These are phyloP conservation scores for Pollenia amentaria DNA, from an alignment of 2,888 invertebrate genomes.

Conservation along the genomic window DNA sequence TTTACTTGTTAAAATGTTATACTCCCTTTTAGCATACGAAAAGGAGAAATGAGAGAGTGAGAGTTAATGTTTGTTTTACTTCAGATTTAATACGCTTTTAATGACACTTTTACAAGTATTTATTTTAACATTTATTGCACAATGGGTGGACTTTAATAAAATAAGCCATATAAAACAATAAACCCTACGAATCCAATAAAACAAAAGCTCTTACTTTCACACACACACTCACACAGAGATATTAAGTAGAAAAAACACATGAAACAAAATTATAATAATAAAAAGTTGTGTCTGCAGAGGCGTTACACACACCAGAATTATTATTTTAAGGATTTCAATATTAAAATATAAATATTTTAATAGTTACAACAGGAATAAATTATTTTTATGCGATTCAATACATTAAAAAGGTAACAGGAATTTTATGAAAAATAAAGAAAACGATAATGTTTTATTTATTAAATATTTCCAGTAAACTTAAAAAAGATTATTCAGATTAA, in stretches of 20 bases:
- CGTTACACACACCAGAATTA: too few relatives aligned
- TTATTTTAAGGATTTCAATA: not conserved
- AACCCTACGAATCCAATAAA: not conserved
- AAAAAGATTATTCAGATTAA: too few relatives aligned
- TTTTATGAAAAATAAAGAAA: not conserved
- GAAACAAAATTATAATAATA: too few relatives aligned
- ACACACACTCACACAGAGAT: not conserved
- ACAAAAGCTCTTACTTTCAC: not conserved
- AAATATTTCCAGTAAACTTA: too few relatives aligned
- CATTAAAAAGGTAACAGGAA: not conserved
- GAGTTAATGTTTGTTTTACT: slow-evolving; percentile 32
- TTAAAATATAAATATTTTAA: slow-evolving; percentile 1
- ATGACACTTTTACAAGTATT: slow-evolving; percentile 70
- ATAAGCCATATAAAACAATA: slow-evolving; percentile 34
- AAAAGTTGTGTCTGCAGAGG: too few relatives aligned
- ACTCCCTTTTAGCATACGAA: not conserved
- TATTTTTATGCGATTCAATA: slow-evolving; percentile 7
- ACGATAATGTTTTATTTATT: too few relatives aligned
- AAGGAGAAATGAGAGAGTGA: not conserved
- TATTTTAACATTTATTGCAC: slow-evolving; percentile 69
- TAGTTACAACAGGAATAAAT: not conserved
- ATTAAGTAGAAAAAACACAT: too few relatives aligned
- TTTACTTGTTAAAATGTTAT: slow-evolving; percentile 49
- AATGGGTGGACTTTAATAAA: slow-evolving; percentile 56
- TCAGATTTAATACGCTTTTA: slow-evolving; percentile 68